A percentile compares a stretch with the other conserved stretches of the same genome.
Evolutionary conservation across 2,888 invertebrate genomes (phyloP).

Genomic region (Lithophane semibrunnea): DNA sequence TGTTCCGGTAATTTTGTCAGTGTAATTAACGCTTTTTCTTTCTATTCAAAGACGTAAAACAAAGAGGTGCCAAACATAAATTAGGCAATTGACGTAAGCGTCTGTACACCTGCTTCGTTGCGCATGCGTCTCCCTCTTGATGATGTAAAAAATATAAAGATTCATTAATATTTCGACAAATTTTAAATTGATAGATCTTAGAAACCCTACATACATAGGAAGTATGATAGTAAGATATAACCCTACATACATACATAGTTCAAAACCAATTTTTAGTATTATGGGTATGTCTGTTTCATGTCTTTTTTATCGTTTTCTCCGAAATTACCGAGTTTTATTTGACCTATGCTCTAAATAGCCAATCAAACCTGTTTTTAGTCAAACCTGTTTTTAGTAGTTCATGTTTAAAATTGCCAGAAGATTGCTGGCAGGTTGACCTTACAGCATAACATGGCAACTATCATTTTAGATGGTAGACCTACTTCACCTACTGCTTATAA

Average conservation of each 20-base stretch:
- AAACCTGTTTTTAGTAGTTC: too few relatives aligned
- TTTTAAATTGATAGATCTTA: background rate
- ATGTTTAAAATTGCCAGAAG: background rate
- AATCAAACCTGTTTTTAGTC: background rate
- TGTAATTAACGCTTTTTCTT: background rate
- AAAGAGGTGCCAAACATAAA: background rate
- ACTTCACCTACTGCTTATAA: too few relatives aligned
- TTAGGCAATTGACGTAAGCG: conserved; percentile 22
- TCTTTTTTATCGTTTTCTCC: background rate
- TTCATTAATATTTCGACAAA: background rate
- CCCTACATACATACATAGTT: background rate
- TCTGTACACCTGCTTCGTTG: background rate
- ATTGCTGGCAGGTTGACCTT: too few relatives aligned
- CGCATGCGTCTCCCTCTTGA: background rate
- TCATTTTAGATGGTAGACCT: background rate
- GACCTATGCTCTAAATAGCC: background rate
- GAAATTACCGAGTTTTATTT: background rate
- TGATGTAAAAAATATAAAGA: too few relatives aligned
- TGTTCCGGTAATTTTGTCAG: background rate
- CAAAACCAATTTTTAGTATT: background rate
- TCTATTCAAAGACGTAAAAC: background rate
- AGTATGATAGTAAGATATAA: background rate
- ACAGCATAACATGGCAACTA: background rate
- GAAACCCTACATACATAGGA: background rate
- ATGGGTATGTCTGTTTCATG: too few relatives aligned